Evolutionary conservation across 1,140 invertebrate genomes (phyloP).

Genomic region (Drosophila insularis): DNA sequence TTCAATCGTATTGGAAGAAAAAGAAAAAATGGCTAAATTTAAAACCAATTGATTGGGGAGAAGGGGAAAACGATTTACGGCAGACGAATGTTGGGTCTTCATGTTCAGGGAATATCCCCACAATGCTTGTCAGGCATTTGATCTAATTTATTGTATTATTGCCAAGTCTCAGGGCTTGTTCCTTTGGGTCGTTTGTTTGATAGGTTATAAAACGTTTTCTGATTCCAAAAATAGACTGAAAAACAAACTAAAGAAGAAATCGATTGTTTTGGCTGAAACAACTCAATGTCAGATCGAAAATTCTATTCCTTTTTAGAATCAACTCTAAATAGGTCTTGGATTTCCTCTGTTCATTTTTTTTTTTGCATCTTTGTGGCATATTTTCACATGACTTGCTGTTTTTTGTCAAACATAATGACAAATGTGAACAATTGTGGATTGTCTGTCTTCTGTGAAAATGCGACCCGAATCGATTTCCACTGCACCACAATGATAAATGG

Average conservation of each 20-base stretch:
- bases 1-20: conserved; percentile 22
- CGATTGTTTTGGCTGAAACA: conserved; percentile 26
- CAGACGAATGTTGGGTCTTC: conserved; percentile 24
- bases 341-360: conserved; percentile 3
- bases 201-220: conserved; percentile 12
- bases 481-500: conserved; percentile 49
- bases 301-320: background rate
- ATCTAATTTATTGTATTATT: conserved; percentile 61
- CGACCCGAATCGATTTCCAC: conserved; percentile 48
- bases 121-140: conserved; percentile 46
- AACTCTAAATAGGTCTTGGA: background rate
- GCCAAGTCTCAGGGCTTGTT: conserved; percentile 21
- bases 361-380: conserved; percentile 7
- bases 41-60: conserved; percentile 44
- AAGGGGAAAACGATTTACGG: conserved; percentile 11
- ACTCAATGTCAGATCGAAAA: conserved; percentile 9
- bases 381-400: conserved; percentile 54
- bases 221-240: conserved; percentile 19
- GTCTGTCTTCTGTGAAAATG: conserved; percentile 26
- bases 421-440: conserved; percentile 42
- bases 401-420: conserved; percentile 46
- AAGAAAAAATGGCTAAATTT: conserved; percentile 50
- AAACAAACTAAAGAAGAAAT: conserved; percentile 36
- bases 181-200: conserved; percentile 29
- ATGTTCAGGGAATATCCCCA: conserved; percentile 45